phyloP scores from a whole-genome alignment of 2,888 invertebrate genomes.

The Macrophya alboannulata region DNA sequence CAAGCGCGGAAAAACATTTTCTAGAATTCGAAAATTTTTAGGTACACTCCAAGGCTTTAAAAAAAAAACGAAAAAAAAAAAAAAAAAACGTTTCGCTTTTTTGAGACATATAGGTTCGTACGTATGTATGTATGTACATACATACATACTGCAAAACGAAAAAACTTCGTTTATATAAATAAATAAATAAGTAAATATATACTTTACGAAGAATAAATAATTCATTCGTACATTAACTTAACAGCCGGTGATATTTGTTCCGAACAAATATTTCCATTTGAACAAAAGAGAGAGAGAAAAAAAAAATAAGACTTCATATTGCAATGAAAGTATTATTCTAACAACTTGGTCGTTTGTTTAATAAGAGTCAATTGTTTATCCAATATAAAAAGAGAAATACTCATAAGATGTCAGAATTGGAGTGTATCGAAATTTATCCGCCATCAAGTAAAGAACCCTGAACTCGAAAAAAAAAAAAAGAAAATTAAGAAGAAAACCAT shows the following conservation, averaged over 20 bases:
- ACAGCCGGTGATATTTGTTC: slow-evolving; percentile 1
- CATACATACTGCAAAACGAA: background rate
- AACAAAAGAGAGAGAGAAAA: background rate
- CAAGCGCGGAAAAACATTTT: background rate
- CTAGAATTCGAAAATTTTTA: background rate
- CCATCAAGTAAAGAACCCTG: background rate
- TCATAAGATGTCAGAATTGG: background rate
- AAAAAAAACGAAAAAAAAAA: too few relatives aligned
- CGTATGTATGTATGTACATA: too few relatives aligned
- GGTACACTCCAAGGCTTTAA: too few relatives aligned
- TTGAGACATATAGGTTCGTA: too few relatives aligned
- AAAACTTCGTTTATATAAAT: background rate
- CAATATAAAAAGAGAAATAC: background rate
- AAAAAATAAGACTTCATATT: background rate
- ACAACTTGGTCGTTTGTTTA: slow-evolving; percentile 1
- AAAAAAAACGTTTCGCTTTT: too few relatives aligned
- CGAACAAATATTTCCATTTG: slow-evolving; percentile 11
- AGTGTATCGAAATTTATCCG: background rate
- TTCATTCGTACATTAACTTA: slow-evolving; percentile 5
- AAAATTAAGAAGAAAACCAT: background rate
- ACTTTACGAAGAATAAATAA: background rate
- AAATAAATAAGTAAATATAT: background rate
- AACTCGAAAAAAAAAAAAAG: background rate
- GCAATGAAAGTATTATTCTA: slow-evolving; percentile 6
- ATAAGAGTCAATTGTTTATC: slow-evolving; percentile 11